These are phyloP conservation scores for Trachythela sp. DNA, from an alignment of 64 coral and sea anemone genomes.

Conservation along the genomic window DNA sequence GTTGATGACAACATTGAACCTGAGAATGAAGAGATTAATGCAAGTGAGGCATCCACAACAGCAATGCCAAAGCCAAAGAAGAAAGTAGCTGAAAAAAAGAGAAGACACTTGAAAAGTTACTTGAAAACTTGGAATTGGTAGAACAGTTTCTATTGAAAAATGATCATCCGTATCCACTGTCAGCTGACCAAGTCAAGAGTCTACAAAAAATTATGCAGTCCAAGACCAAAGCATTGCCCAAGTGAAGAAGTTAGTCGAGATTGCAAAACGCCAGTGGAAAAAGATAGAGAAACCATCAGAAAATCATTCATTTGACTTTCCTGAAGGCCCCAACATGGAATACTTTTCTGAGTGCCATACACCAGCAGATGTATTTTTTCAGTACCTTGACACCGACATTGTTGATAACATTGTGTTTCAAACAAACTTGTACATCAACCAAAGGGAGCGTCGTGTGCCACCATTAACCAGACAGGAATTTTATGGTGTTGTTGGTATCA, in stretches of 20 bases:
- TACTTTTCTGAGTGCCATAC: too few relatives aligned
- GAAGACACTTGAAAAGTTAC: background rate
- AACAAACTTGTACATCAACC: too few relatives aligned
- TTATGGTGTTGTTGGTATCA: too few relatives aligned
- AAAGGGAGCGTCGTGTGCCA: too few relatives aligned
- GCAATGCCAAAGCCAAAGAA: background rate
- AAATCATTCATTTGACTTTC: background rate
- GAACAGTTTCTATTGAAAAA: background rate
- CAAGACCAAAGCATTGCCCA: background rate
- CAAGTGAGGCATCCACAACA: too few relatives aligned
- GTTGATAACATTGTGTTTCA: too few relatives aligned
- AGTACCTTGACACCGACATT: too few relatives aligned
- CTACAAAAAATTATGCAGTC: background rate
- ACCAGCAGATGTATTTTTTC: too few relatives aligned
- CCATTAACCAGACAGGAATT: too few relatives aligned
- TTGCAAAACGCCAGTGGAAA: background rate
- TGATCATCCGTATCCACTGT: too few relatives aligned
- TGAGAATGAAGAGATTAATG: background rate
- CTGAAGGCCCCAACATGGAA: too few relatives aligned
- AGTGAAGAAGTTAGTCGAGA: background rate
- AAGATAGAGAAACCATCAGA: background rate
- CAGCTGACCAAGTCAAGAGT: background rate
- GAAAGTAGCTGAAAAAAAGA: background rate
- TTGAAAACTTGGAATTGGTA: background rate
- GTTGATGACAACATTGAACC: background rate